Evolutionary conservation across 1,140 invertebrate genomes (phyloP), one percentile per base, ranked within the genome.

Genomic region (Cyphomyrmex costatus): DNA sequence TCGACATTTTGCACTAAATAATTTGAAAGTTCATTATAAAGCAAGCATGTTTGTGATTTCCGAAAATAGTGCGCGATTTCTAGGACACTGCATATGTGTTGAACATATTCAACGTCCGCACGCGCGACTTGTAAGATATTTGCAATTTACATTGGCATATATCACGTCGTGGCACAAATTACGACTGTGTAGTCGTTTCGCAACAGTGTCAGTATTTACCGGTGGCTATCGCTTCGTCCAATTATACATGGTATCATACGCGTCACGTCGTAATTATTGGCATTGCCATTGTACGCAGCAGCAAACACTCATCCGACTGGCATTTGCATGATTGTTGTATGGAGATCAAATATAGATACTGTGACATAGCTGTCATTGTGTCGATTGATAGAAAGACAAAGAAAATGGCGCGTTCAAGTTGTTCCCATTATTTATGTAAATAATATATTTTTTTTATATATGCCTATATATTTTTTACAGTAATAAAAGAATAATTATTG

Each of bases 221-320:
- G 27, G 53, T 60, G 79, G 53, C 68, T 36, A 61, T 53, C 36
- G 46, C 71, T 24, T 84, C 82, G 71, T 77, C 71, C 60, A 84
- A 84, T 77, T 84, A 84, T 76, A 84, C 56, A 61, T 53, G 58
- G 56, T 84, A 76, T 84, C 71, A 84, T 84, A 84, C 71, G 46
- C 58, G 80, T 84, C 80, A 84, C 71, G 58, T 77, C 71, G 58
- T 77, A 77, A 84, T 84, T 84, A 84, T 84, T 84, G 71, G 82
- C 71, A 53, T 66, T 76, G 79, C 49, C 56, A 46, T 79, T 79
- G 66, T 21, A 61, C 21, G 51, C 33, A 30, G 16, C 36, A n/a
- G 78, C 19, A 68, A 71, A 70, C 65, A 80, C 49, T 80, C 78
- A 51, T 82, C 42, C 36, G 65, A 82, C 33, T 79, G 36, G 16